These are phyloP conservation scores for Melanotaenia nigrans DNA, from an alignment of 2,797 vertebrate species.

Conservation along the genomic window DNA sequence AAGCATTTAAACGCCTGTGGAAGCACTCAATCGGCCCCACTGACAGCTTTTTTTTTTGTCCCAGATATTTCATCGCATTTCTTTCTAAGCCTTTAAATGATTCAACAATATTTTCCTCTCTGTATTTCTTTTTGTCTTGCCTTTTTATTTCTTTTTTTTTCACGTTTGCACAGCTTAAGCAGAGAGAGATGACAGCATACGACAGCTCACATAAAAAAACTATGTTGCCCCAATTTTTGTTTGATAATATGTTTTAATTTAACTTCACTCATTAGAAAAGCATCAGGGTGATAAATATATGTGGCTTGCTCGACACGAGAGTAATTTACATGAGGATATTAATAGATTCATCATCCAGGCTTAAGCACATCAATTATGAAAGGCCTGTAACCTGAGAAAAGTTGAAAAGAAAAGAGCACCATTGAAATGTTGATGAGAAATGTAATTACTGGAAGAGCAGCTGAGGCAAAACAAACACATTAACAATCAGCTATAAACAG, in stretches of 20 bases:
- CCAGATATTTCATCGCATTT: slow-evolving; percentile 75
- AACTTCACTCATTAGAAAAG: slow-evolving; percentile 75
- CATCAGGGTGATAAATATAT: slow-evolving; percentile 75
- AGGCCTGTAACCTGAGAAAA: slow-evolving; percentile 73
- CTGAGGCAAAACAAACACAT: slow-evolving; percentile 75
- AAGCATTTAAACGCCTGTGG: slow-evolving; percentile 58
- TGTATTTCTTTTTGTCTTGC: slow-evolving; percentile 38
- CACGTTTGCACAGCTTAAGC: slow-evolving; percentile 39
- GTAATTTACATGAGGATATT: slow-evolving; percentile 79
- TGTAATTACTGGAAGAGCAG: slow-evolving; percentile 70
- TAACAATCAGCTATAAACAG: slow-evolving; percentile 69
- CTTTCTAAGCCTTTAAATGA: slow-evolving; percentile 62
- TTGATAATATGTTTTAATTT: slow-evolving; percentile 75
- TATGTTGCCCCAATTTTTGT: slow-evolving; percentile 56
- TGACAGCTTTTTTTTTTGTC: slow-evolving; percentile 74
- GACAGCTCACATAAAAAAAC: slow-evolving; percentile 43
- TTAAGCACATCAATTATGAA: slow-evolving; percentile 78
- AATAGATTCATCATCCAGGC: slow-evolving; percentile 77
- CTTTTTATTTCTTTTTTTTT: slow-evolving; percentile 21
- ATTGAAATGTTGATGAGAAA: slow-evolving; percentile 79
- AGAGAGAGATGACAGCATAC: slow-evolving; percentile 30
- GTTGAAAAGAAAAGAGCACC: slow-evolving; percentile 47
- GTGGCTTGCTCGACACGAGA: slow-evolving; percentile 68
- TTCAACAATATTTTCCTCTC: slow-evolving; percentile 53
- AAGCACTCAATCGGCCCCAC: slow-evolving; percentile 52